phyloP scores from a whole-genome alignment of 2,113 vertebrate genomes.

The Osmerus mordax region DNA sequence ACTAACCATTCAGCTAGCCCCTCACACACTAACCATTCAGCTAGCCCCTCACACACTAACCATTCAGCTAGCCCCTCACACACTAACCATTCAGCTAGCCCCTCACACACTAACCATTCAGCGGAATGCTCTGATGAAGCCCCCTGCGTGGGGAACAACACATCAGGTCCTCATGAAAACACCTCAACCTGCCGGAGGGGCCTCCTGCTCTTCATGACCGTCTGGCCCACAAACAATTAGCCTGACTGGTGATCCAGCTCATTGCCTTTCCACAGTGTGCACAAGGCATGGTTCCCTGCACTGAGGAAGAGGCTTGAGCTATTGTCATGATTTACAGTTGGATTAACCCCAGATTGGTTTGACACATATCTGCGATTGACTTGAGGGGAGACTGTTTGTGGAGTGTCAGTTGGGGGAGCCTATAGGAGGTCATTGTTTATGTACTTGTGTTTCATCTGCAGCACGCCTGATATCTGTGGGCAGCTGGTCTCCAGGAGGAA shows the following conservation, averaged over 20 bases:
- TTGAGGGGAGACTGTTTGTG: conserved; percentile 18
- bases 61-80: conserved; percentile 39
- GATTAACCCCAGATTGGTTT: conserved; percentile 19
- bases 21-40: conserved; percentile 28
- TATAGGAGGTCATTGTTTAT: conserved; percentile 57
- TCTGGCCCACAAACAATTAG: not conserved
- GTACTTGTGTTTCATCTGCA: conserved; percentile 80
- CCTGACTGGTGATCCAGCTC: no score
- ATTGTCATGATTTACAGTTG: conserved; percentile 27
- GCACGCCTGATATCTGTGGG: conserved; percentile 80
- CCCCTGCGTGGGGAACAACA: conserved; percentile 11
- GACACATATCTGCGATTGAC: conserved; percentile 9
- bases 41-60: conserved; percentile 31
- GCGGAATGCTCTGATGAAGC: conserved; percentile 24
- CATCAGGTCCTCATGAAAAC: conserved; percentile 25
- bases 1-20: conserved; percentile 25
- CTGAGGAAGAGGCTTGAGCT: conserved; percentile 19
- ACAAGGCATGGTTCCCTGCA: conserved; percentile 16
- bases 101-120: conserved; percentile 29
- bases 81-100: conserved; percentile 23
- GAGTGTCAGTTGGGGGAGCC: conserved; percentile 12
- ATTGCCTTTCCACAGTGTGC: conserved; percentile 11
- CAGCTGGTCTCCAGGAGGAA: conserved; percentile 77
- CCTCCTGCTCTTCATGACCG: not conserved
- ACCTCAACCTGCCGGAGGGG: not conserved